phyloP scores from a whole-genome alignment of 2,797 vertebrate species.

The Hyperoplus immaculatus region DNA sequence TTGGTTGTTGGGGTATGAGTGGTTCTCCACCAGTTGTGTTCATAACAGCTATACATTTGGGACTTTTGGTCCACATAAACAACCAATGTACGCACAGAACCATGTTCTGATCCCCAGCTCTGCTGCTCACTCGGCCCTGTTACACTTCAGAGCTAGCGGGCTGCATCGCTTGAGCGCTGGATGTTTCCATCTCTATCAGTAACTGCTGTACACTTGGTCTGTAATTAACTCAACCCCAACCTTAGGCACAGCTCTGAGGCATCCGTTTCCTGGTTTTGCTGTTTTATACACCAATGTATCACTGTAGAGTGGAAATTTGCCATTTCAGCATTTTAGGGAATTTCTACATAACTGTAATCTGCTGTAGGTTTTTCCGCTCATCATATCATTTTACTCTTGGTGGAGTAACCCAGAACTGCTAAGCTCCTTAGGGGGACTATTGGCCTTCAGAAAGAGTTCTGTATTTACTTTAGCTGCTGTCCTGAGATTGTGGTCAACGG shows the following conservation, averaged over 20 bases:
- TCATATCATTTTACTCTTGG: slow-evolving; percentile 49
- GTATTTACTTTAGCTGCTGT: slow-evolving; percentile 28
- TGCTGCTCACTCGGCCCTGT: slow-evolving; percentile 50
- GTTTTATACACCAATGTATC: slow-evolving; percentile 43
- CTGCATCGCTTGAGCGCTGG: slow-evolving; percentile 40
- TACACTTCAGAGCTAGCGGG: slow-evolving; percentile 38
- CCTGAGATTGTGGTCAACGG: slow-evolving; percentile 23
- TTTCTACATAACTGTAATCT: slow-evolving; percentile 39
- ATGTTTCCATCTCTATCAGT: slow-evolving; percentile 38
- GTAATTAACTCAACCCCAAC: slow-evolving; percentile 67
- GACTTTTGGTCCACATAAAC: slow-evolving; percentile 50
- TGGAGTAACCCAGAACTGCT: slow-evolving; percentile 17
- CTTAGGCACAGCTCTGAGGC: slow-evolving; percentile 52
- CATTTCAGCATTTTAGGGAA: slow-evolving; percentile 50
- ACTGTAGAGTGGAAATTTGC: slow-evolving; percentile 49
- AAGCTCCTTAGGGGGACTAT: slow-evolving; percentile 26
- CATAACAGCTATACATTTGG: slow-evolving; percentile 55
- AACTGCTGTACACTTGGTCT: slow-evolving; percentile 42
- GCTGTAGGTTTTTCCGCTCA: slow-evolving; percentile 36
- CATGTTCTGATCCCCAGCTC: slow-evolving; percentile 59
- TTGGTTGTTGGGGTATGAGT: slow-evolving; percentile 63
- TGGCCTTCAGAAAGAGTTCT: slow-evolving; percentile 16
- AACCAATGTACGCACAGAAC: slow-evolving; percentile 49
- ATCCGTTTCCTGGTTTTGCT: slow-evolving; percentile 37
- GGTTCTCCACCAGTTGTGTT: slow-evolving; percentile 60